These are phyloP conservation scores for Protonibea diacanthus DNA, from an alignment of 2,797 vertebrate species.

Conservation along the genomic window DNA sequence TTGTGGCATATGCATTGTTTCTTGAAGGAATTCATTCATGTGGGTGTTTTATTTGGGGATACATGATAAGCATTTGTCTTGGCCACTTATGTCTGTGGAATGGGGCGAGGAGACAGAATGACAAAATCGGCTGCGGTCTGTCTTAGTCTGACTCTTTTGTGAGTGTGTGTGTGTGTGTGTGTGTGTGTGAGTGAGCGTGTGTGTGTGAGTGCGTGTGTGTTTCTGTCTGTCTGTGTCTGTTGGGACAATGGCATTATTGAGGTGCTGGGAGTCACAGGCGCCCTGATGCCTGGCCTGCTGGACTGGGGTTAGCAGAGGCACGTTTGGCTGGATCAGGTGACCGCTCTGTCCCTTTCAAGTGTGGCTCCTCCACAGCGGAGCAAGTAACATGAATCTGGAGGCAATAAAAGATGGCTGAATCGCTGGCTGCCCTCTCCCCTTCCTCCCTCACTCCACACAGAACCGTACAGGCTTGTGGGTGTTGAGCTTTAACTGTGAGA, in stretches of 20 bases:
- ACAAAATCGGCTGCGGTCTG: slow-evolving; percentile 55
- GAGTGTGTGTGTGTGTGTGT: slow-evolving; percentile 52
- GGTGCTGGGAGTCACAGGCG: slow-evolving; percentile 82
- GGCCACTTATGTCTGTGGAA: slow-evolving; percentile 71
- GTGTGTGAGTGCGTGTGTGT: slow-evolving; percentile 47
- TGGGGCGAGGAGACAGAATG: slow-evolving; percentile 64
- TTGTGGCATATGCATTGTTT: slow-evolving; percentile 45
- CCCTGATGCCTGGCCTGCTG: slow-evolving; percentile 79
- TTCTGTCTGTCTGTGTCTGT: slow-evolving; percentile 72
- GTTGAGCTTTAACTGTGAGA: slow-evolving; percentile 48
- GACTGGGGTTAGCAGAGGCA: slow-evolving; percentile 79
- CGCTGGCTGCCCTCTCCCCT: slow-evolving; percentile 61
- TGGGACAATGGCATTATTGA: slow-evolving; percentile 86
- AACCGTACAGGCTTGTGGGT: slow-evolving; percentile 50
- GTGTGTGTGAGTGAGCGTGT: slow-evolving; percentile 17
- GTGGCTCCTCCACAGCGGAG: slow-evolving; percentile 66
- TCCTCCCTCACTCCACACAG: slow-evolving; percentile 55
- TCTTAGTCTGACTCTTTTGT: slow-evolving; percentile 64
- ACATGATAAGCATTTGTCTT: slow-evolving; percentile 72
- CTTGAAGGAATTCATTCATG: slow-evolving; percentile 42
- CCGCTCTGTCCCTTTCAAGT: slow-evolving; percentile 80
- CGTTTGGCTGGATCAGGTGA: slow-evolving; percentile 82
- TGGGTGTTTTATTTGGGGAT: slow-evolving; percentile 59
- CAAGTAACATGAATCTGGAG: slow-evolving; percentile 85
- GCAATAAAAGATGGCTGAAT: slow-evolving; percentile 83